Evolutionary conservation across 2,888 invertebrate species (phyloP), one percentile per base, ranked within the genome.

Genomic region (Orthosia cruda): DNA sequence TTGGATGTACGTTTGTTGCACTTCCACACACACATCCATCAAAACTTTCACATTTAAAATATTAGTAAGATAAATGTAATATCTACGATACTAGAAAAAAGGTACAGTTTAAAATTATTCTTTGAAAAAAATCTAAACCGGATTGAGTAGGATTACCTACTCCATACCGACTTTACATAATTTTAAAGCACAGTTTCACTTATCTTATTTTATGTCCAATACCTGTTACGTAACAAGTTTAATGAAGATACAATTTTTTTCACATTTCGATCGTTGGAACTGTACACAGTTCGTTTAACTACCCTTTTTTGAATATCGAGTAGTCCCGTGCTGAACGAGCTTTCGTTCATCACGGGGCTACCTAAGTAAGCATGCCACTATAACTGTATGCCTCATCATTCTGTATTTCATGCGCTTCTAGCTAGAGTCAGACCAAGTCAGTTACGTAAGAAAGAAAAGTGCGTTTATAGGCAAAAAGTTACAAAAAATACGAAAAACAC

Each of bases 21-120:
- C 26, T 32, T 7, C 32, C 32, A 7, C 32, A 32, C 32, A 32
- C 32, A 7, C 7, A 7, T 5, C 32, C 5, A 32, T 40, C 40
- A 7, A 40, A 40, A 40, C 1, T 7, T 40, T 9, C 40, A 7
- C 40, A 9, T 40, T 40, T 40, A 40, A 9, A 40, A 7, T 40
- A 40, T 40, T 40, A 9, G 40, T 40, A 40, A 40, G 45, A 26
- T 71, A 20, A 18, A 23, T 23, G 0, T 13, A 9, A 40, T 55
- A 32, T 32, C 18, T 5, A 18, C 7, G 32, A 20, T 26, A 16
- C 11, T 7, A 26, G 20, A 59, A 52, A 75, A 45, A 26, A 18
- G 26, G 12, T 57, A 58, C 40, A n/a, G n/a, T 20, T 59, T 45
- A 13, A 54, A 52, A 72, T 61, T 74, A 72, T 61, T 74, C 45